Percentiles rank a stretch among this genome's conserved stretches.
These are phyloP conservation scores for Sebastes vulpes DNA, from an alignment of 2,797 vertebrate species.

Conservation along the genomic window DNA sequence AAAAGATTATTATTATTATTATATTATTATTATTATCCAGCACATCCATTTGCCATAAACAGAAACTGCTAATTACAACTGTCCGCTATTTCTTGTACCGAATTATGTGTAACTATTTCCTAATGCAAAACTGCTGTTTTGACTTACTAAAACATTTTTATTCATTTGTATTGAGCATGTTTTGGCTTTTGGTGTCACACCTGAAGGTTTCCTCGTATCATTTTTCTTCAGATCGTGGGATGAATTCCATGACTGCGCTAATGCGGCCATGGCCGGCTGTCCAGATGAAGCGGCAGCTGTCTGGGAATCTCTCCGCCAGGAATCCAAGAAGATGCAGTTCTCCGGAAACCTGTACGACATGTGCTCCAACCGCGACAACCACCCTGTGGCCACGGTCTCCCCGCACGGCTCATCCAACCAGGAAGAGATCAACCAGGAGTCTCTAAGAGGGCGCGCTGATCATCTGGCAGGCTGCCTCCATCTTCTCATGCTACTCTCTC, in stretches of 20 bases:
- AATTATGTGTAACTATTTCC: background rate
- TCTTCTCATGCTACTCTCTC: slow-evolving; percentile 43
- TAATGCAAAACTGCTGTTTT: background rate
- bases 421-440: slow-evolving; percentile 91
- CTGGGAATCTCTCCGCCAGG: slow-evolving; percentile 93
- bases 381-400: slow-evolving; percentile 47
- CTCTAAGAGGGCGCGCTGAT: slow-evolving; percentile 79
- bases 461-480: slow-evolving; percentile 15
- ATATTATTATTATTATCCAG: background rate
- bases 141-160: background rate
- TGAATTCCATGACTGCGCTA: slow-evolving; percentile 92
- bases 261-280: slow-evolving; percentile 88
- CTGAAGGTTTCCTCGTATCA: background rate
- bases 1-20: too few relatives aligned
- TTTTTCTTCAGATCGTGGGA: slow-evolving; percentile 90
- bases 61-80: background rate
- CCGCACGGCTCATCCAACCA: slow-evolving; percentile 44
- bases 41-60: background rate
- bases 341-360: slow-evolving; percentile 93
- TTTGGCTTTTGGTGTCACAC: background rate
- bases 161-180: background rate
- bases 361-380: slow-evolving; percentile 84
- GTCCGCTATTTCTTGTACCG: background rate
- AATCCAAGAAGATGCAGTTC: slow-evolving; percentile 92
- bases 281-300: slow-evolving; percentile 90